A percentile compares a stretch with the other conserved stretches of the same genome.
phyloP scores from a whole-genome alignment of 2,797 vertebrate species.

The Dryobates pubescens region DNA sequence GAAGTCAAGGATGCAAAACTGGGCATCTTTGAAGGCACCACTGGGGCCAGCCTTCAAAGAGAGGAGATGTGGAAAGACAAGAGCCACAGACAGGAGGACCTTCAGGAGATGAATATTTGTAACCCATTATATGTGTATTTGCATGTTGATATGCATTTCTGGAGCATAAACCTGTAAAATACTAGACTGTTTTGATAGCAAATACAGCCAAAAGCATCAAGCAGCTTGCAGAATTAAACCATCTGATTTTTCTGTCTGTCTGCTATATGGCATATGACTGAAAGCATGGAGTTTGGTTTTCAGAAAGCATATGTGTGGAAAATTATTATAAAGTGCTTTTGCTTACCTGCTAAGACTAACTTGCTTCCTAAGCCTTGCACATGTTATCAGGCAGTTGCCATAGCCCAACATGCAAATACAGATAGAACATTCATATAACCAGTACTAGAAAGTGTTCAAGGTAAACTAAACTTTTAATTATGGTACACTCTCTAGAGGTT shows the following conservation, averaged over 20 bases:
- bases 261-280: neutral
- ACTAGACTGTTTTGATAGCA: neutral
- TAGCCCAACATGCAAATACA: neutral
- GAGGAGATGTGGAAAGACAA: neutral
- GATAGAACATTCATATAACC: neutral
- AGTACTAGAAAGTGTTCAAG: neutral
- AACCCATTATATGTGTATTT: neutral
- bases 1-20: conserved; percentile 21
- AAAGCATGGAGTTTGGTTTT: neutral
- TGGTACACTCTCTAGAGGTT: neutral
- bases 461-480: neutral
- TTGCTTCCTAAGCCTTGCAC: neutral
- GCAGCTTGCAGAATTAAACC: neutral
- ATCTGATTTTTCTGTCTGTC: neutral
- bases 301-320: neutral
- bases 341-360: neutral
- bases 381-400: neutral
- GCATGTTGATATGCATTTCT: neutral
- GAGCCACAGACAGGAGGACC: neutral
- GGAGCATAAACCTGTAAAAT: neutral
- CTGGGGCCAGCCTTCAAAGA: neutral
- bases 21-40: conserved; percentile 4
- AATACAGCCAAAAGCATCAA: neutral
- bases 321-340: neutral
- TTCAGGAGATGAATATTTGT: neutral